These are phyloP conservation scores for Aphidius ervi DNA, from an alignment of 1,140 invertebrate genomes.

Conservation along the genomic window DNA sequence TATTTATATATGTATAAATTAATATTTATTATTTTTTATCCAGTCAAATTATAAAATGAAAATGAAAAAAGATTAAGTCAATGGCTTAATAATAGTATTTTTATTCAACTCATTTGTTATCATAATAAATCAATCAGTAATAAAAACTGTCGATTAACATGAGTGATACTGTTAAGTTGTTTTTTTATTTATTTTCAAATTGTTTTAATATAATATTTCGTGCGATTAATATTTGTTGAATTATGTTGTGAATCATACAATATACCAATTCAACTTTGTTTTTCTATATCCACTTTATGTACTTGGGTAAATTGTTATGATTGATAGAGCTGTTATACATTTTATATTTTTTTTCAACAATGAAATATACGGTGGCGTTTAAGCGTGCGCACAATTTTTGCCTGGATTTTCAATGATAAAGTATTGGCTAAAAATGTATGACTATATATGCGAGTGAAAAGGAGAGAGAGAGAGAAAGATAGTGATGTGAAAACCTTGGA, in stretches of 20 bases:
- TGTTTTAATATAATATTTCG: conserved; percentile 6
- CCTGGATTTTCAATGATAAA: conserved; percentile 4
- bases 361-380: background rate
- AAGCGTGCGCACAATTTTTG: too few relatives aligned
- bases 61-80: too few relatives aligned
- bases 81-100: too few relatives aligned
- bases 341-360: background rate
- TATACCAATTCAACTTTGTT: background rate
- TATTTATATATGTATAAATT: too few relatives aligned
- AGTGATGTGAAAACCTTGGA: background rate
- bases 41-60: too few relatives aligned
- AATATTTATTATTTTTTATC: too few relatives aligned
- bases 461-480: background rate
- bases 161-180: too few relatives aligned
- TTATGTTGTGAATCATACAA: background rate
- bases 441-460: conserved; percentile 3
- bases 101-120: too few relatives aligned
- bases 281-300: background rate
- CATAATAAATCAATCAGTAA: too few relatives aligned
- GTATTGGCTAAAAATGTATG: conserved; percentile 3
- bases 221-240: background rate
- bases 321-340: conserved; percentile 1
- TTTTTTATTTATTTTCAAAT: background rate
- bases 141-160: too few relatives aligned
- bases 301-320: conserved; percentile 4